phyloP scores from a whole-genome alignment of 2,888 invertebrate genomes.

The Melangyna quadrimaculata region DNA sequence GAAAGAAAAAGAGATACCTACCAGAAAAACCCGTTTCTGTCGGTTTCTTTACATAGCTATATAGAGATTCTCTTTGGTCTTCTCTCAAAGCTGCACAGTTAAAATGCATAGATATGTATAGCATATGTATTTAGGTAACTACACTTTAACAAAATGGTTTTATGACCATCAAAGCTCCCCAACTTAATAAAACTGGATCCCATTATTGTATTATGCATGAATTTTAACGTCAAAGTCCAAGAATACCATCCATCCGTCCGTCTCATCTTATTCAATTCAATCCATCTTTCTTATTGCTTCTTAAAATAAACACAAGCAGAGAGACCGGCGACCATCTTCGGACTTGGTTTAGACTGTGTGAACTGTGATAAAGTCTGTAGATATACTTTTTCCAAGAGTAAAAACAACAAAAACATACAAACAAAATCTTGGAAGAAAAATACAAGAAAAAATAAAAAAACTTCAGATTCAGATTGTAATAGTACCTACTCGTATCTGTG shows the following conservation, averaged over 20 bases:
- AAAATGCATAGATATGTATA: neutral
- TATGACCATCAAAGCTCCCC: conserved; percentile 17
- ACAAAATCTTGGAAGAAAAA: neutral
- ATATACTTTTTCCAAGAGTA: neutral
- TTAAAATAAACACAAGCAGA: conserved; percentile 61
- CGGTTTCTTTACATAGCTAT: conserved; percentile 21
- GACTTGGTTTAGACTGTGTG: neutral
- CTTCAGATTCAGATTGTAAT: neutral
- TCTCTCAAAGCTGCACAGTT: neutral
- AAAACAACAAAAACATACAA: neutral
- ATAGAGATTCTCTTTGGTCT: conserved; percentile 3
- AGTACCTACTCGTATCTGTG: conserved; percentile 9
- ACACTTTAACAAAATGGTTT: neutral
- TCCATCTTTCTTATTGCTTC: conserved; percentile 36
- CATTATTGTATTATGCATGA: conserved; percentile 66
- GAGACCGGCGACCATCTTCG: conserved; percentile 25
- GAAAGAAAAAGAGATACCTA: neutral
- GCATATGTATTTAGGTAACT: neutral
- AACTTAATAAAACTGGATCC: conserved; percentile 30
- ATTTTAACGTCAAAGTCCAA: conserved; percentile 63
- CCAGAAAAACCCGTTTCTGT: conserved; percentile 63
- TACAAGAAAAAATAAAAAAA: conserved; percentile 4
- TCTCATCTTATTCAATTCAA: conserved; percentile 18
- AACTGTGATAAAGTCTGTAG: neutral
- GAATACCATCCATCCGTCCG: conserved; percentile 48